Evolutionary conservation across 2,888 invertebrate species (phyloP).

Genomic region (Thecophora atra): DNA sequence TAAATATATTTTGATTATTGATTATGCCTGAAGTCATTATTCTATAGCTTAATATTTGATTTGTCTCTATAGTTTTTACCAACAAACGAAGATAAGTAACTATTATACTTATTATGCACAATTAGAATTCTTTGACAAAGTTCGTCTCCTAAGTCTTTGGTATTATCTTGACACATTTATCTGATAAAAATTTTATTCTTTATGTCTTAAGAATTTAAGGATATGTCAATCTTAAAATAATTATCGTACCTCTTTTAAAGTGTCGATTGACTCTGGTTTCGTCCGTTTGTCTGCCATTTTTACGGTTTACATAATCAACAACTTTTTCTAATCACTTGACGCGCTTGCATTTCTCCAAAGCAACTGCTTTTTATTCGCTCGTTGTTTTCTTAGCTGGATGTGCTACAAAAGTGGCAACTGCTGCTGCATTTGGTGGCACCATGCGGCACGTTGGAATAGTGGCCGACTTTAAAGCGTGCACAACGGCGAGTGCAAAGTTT

Average conservation of each 20-base stretch:
- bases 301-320: constrained; percentile 19
- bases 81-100: too few species aligned
- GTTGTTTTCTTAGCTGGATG: background rate
- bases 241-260: background rate
- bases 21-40: too few species aligned
- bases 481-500: background rate
- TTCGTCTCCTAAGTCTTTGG: too few species aligned
- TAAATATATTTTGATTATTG: too few species aligned
- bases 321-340: background rate
- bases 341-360: constrained; percentile 9
- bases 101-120: too few species aligned
- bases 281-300: background rate
- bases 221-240: too few species aligned
- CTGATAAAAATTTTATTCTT: too few species aligned
- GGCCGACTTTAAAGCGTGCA: constrained; percentile 30
- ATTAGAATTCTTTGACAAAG: too few species aligned
- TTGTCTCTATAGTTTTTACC: too few species aligned
- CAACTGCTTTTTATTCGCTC: background rate
- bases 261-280: background rate
- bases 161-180: too few species aligned
- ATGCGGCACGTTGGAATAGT: constrained; percentile 19
- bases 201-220: too few species aligned
- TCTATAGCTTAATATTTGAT: too few species aligned
- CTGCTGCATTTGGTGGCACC: constrained; percentile 15
- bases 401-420: constrained; percentile 17